phyloP scores from a whole-genome alignment of 1,140 invertebrate species.

The Neuroterus valhalla region DNA sequence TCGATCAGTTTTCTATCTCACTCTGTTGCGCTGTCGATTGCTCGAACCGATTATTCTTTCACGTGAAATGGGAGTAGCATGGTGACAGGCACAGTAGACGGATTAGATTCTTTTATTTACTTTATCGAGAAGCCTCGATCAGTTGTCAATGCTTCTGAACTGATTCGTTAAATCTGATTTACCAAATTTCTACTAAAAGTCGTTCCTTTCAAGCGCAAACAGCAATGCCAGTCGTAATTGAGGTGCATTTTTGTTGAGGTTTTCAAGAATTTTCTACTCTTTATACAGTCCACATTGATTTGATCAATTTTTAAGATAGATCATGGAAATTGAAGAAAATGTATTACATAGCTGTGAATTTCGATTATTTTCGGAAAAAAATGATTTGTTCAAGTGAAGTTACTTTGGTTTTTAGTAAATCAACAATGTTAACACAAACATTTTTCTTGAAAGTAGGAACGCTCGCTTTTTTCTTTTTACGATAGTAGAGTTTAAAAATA shows the following conservation, averaged over 20 bases:
- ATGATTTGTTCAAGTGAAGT: too few relatives aligned
- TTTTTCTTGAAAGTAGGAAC: too few relatives aligned
- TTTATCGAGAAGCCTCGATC: neutral
- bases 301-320: neutral
- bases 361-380: too few relatives aligned
- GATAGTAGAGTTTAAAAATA: too few relatives aligned
- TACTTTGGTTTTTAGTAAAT: too few relatives aligned
- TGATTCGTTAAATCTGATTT: slow-evolving; percentile 3
- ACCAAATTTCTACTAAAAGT: neutral
- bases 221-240: neutral
- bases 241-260: neutral
- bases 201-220: neutral
- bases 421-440: too few relatives aligned
- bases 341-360: too few relatives aligned
- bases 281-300: neutral
- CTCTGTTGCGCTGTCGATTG: slow-evolving; percentile 38
- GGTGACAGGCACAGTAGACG: neutral
- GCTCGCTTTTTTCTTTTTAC: too few relatives aligned
- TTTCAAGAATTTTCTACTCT: neutral
- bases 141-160: neutral
- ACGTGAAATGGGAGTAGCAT: slow-evolving; percentile 4
- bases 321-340: too few relatives aligned
- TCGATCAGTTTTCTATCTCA: slow-evolving; percentile 55
- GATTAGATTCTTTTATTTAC: slow-evolving; percentile 14
- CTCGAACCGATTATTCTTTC: slow-evolving; percentile 19